Evolutionary conservation across 2,797 vertebrate species (phyloP).

Genomic region (Macrochelys suwanniensis): DNA sequence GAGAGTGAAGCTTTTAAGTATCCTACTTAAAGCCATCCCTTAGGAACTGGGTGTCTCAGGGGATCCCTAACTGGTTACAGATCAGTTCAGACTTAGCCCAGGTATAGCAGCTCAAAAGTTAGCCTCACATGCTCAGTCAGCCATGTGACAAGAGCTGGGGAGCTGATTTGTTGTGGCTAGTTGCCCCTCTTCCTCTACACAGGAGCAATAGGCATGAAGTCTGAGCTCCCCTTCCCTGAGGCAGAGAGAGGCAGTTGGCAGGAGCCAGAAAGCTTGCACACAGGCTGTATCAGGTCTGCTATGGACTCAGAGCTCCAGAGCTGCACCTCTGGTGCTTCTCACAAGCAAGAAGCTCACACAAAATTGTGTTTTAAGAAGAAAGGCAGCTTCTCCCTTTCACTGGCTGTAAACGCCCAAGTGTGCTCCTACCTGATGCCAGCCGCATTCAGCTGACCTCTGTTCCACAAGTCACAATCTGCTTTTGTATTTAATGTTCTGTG

Average conservation of each 20-base stretch:
- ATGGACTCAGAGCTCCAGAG: background rate
- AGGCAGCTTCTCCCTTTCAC: background rate
- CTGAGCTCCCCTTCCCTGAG: background rate
- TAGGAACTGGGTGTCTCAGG: background rate
- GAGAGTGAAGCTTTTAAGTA: background rate
- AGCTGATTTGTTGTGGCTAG: rapidly evolving
- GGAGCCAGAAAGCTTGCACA: background rate
- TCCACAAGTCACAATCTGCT: slow-evolving; percentile 15
- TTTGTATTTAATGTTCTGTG: slow-evolving; percentile 62
- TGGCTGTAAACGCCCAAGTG: background rate
- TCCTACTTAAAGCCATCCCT: background rate
- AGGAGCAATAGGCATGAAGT: background rate
- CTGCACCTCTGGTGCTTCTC: background rate
- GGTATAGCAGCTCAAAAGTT: background rate
- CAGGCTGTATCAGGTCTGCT: background rate
- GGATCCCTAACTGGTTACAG: background rate
- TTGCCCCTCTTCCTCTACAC: background rate
- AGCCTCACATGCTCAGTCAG: background rate
- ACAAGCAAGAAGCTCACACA: background rate
- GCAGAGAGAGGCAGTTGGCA: background rate
- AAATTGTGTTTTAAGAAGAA: background rate
- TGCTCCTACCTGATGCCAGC: background rate
- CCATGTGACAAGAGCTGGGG: too few relatives aligned
- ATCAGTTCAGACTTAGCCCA: background rate
- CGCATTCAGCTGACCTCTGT: background rate